Base-by-base conservation (phyloP, 2,888 invertebrate species). In the Zeuzera pyrina region DNA sequence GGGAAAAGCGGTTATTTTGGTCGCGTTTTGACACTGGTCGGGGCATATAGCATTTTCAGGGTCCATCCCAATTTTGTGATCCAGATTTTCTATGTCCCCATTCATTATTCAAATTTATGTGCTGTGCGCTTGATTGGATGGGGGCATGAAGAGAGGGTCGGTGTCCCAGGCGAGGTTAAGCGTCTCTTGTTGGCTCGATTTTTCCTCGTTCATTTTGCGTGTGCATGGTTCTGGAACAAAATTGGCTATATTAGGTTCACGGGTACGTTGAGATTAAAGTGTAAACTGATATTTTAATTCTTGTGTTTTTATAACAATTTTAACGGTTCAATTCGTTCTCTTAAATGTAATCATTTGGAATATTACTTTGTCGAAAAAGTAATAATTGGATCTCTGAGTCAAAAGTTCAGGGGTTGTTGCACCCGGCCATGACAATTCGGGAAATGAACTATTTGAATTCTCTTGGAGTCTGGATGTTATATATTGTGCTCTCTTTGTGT, bases 21-120 rank as follows among this genome's bases (percentile, higher is more conserved):
- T 57, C 29, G 57, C 51, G 41, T 73, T 71, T 13, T 57, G 58
- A 43, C 73, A 74, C 29, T 62, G 55, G 33, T 57, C 47, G 12
- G 47, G 44, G 31, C 53, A 52, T 33, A 45, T 43, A 15, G 29
- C 15, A 35, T 42, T 41, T 35, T 46, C 40, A n/a, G 41, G 39
- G 29, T 42, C 40, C 44, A 48, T 46, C 36, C 39, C 31, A 29
- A 32, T 33, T 14, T 26, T 33, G n/a, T 8, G 3, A 32, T 41
- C 37, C 29, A 40, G 39, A 32, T 35, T 43, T 34, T 44, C 38
- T 28, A 32, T 36, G 27, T 43, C 39, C 29, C 33, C 34, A 35
- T 48, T 47, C 44, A 48, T 50, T 44, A 46, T 50, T 50, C 38
- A 46, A 39, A 39, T 42, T 38, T 33, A 34, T 35, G 24, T 33